Base-by-base conservation (phyloP, 2,113 vertebrate genomes). In the Tenebrosternarchus preto region DNA sequence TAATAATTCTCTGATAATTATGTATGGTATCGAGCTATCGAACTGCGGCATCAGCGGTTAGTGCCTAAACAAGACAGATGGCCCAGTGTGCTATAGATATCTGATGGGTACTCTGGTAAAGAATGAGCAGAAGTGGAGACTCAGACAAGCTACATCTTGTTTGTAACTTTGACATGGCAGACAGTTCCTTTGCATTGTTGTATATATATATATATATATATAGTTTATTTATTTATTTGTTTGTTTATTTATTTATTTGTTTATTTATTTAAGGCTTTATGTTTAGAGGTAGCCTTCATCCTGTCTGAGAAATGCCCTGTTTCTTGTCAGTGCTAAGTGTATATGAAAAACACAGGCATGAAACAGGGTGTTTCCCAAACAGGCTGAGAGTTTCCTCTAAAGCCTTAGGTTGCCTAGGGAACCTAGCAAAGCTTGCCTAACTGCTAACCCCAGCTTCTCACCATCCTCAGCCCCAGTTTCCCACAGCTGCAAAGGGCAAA, bases 141-240 rank as follows among this genome's bases (percentile, higher is more conserved):
- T 82, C 75, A 84, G 84, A 86, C 89, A 90, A 89, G 90, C 88
- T 80, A 80, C 87, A 83, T 90, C 86, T 89, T 89, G 87, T 89
- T 88, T 55, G 56, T 59, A 75, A 80, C 88, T 89, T 87, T 77
- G 55, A 82, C 80, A 89, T 90, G 90, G 89, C 88, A 76, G 19
- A 29, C 1, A 0, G 0, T 86, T 69, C 72, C 22, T 79, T 53
- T 88, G 86, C 85, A 86, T n/a, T n/a, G n/a, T n/a, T n/a, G n/a
- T n/a, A n/a, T n/a, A n/a, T n/a, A n/a, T n/a, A n/a, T n/a, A n/a
- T n/a, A n/a, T n/a, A n/a, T n/a, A n/a, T n/a, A n/a, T n/a, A n/a
- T n/a, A n/a, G n/a, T n/a, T n/a, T n/a, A n/a, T n/a, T n/a, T n/a
- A n/a, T n/a, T n/a, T n/a, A n/a, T n/a, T n/a, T n/a, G n/a, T n/a